Evolutionary conservation across 2,888 invertebrate genomes (phyloP), one percentile per base, ranked within the genome.

Genomic region (Ichneumoninae sp.): DNA sequence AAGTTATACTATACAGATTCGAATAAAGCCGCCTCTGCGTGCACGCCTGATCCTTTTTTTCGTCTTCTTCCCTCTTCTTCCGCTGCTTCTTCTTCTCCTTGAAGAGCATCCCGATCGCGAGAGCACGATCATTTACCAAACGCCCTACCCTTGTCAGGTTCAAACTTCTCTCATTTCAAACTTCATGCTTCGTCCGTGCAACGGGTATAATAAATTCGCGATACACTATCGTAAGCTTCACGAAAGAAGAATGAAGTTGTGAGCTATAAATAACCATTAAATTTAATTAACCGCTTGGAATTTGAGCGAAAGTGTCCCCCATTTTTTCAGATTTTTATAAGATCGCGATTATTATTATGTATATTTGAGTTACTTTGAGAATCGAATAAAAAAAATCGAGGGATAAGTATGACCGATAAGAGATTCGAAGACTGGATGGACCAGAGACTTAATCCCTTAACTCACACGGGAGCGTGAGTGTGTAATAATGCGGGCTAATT

Each of bases 11-110:
- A 10, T 75, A 80, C 78, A 89, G 88, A 90, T 90, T 90, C 89
- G 89, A 90, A 91, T 90, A 89, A 89, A 88, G 80, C 88, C 90
- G 87, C 88, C 89, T 88, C 86, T 82, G 84, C 85, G 47, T 79
- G 68, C 68, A 71, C 47, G 71, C 80, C 82, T 77, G 78, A 80
- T 40, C 40, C 8, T 8, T 40, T 40, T 40, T 40, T 40, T 40
- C 70, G 78, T 47, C 69, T 47, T 82, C 68, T 69, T 74, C 78
- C 52, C 57, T 30, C 72, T 57, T 66, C 81, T 82, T 85, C 82
- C 66, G 83, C 77, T 50, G 33, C 69, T 60, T 36, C 50, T 83
- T 83, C 75, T 85, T 76, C 26, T 52, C 44, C 50, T 22, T 22
- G 62, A 70, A 50, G 62, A 86, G 83, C 87, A 88, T 89, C 87